Evolutionary conservation across 2,113 vertebrate species (phyloP).

Genomic region (Paralichthys olivaceus): DNA sequence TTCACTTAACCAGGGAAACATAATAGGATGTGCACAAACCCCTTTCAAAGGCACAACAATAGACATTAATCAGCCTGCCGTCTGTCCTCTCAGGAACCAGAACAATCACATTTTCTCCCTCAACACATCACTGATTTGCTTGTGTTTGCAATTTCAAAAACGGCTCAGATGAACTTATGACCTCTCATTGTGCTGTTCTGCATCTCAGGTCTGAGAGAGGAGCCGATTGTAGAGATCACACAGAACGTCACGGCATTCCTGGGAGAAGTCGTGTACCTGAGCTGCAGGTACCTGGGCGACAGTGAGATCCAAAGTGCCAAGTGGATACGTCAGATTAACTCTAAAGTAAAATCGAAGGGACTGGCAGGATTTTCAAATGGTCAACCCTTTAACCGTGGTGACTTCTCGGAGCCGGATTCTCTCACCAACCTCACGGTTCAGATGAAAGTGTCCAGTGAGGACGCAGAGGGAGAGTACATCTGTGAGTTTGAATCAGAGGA

Average conservation of each 20-base stretch:
- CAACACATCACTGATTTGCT: constrained; percentile 32
- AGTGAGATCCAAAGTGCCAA: constrained; percentile 16
- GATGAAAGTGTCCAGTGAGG: constrained; percentile 60
- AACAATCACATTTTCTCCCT: constrained; percentile 24
- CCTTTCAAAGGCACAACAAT: constrained; percentile 28
- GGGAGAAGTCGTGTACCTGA: constrained; percentile 71
- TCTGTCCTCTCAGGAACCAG: constrained; percentile 9
- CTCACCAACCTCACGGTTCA: constrained; percentile 77
- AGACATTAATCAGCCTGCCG: constrained; percentile 41
- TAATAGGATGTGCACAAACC: constrained; percentile 34
- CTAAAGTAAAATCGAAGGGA: constrained; percentile 14
- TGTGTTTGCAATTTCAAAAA: constrained; percentile 30
- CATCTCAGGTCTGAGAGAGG: constrained; percentile 18
- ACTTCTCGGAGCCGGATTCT: constrained; percentile 62
- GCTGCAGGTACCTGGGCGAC: constrained; percentile 68
- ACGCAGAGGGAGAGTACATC: constrained; percentile 75
- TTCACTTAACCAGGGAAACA: constrained; percentile 28
- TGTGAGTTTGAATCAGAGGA: constrained; percentile 65
- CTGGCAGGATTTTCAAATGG: constrained; percentile 47
- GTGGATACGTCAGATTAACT: constrained; percentile 60
- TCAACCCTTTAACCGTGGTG: neutral
- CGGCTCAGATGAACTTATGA: constrained; percentile 42
- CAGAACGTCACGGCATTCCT: constrained; percentile 66
- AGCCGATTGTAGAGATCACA: constrained; percentile 14
- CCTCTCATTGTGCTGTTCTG: constrained; percentile 24